Evolutionary conservation across 2,113 vertebrate genomes (phyloP).

Genomic region (Ovibos moschatus): DNA sequence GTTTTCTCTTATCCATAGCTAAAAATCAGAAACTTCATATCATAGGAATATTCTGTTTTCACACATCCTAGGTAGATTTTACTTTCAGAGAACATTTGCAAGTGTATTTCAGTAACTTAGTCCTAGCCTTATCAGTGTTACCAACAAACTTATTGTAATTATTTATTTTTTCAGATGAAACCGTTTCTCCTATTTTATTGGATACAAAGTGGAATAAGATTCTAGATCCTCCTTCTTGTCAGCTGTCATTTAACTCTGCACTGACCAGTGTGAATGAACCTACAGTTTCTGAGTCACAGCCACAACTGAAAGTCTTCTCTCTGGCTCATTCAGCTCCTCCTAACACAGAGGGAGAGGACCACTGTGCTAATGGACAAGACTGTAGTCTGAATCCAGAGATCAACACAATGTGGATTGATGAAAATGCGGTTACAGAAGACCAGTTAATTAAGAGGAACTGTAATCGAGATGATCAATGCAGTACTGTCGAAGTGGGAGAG

Average conservation of each 20-base stretch:
- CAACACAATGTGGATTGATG: constrained; percentile 86
- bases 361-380: constrained; percentile 82
- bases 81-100: constrained; percentile 30
- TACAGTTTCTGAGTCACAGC: constrained; percentile 86
- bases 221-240: constrained; percentile 88
- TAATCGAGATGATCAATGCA: constrained; percentile 73
- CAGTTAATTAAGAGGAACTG: constrained; percentile 77
- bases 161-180: constrained; percentile 87
- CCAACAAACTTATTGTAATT: constrained; percentile 39
- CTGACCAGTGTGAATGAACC: constrained; percentile 84
- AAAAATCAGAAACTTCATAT: constrained; percentile 24
- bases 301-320: constrained; percentile 87
- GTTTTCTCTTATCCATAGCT: constrained; percentile 9
- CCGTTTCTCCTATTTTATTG: constrained; percentile 89
- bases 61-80: constrained; percentile 31
- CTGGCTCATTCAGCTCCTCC: constrained; percentile 76
- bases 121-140: constrained; percentile 15
- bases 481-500: constrained; percentile 73
- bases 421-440: constrained; percentile 84
- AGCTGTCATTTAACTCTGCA: constrained; percentile 86
- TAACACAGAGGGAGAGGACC: constrained; percentile 71
- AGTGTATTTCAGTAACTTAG: neutral
- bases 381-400: constrained; percentile 79
- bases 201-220: constrained; percentile 97
- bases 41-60: constrained; percentile 27